A percentile compares a stretch with the other conserved stretches of the same genome.
phyloP scores from a whole-genome alignment of 2,888 invertebrate genomes.

The Eustalomyia histrio region DNA sequence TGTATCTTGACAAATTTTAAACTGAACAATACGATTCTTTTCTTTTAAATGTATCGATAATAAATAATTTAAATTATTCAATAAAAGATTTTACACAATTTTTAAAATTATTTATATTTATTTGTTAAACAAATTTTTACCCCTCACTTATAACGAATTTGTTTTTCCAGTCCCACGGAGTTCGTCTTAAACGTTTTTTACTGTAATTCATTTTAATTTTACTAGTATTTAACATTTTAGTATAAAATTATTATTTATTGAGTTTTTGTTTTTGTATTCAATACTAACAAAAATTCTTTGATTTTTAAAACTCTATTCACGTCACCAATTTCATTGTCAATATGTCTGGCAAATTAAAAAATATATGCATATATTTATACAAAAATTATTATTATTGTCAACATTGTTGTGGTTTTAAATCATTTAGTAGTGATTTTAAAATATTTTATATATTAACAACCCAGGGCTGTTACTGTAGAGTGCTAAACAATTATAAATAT shows the following conservation, averaged over 20 bases:
- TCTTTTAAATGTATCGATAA: too few relatives aligned
- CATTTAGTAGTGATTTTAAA: slow-evolving; percentile 19
- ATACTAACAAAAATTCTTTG: slow-evolving; percentile 14
- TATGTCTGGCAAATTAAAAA: slow-evolving; percentile 27
- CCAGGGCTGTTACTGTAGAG: too few relatives aligned
- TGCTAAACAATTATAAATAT: too few relatives aligned
- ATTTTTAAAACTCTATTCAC: slow-evolving; percentile 41
- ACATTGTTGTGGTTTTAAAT: slow-evolving; percentile 32
- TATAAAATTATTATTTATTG: slow-evolving; percentile 43
- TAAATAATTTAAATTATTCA: too few relatives aligned
- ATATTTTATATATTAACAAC: not conserved
- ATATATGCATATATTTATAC: not conserved
- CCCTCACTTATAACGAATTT: too few relatives aligned
- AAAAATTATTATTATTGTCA: slow-evolving; percentile 35
- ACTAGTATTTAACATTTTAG: slow-evolving; percentile 30
- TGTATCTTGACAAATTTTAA: too few relatives aligned
- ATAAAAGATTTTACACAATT: too few relatives aligned
- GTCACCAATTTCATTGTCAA: slow-evolving; percentile 57
- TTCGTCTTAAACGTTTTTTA: too few relatives aligned
- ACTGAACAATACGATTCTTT: too few relatives aligned
- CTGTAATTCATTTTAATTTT: not conserved
- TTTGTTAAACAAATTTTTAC: too few relatives aligned
- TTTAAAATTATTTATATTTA: too few relatives aligned
- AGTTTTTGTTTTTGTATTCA: slow-evolving; percentile 8
- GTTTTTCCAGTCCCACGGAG: too few relatives aligned